Evolutionary conservation across 1,140 invertebrate genomes (phyloP), one percentile per base, ranked within the genome.

Genomic region (Drosophila kohkoa): DNA sequence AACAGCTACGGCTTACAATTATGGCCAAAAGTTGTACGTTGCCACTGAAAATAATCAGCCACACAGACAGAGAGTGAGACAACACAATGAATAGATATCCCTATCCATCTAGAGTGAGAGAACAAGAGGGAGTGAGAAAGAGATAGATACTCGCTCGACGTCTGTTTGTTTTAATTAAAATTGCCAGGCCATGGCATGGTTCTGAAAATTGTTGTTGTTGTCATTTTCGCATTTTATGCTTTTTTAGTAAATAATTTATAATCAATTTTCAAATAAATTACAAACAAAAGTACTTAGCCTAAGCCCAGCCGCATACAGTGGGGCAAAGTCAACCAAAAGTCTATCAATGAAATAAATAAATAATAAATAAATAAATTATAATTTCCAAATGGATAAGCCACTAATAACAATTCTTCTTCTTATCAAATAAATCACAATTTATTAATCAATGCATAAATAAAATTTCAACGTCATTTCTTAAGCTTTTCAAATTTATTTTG

Each of bases 111-210:
- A 57, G 15, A 62, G n/a, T 7, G 5, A 48, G 25, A 20, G 0
- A 41, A n/a, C n/a, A n/a, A 76, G 16, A 32, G 51, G n/a, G 3
- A 20, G 32, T 10, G 1, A 20, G 11, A 35, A 5, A 32, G 30
- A 54, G 52, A 35, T 28, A 16, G 52, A 10, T 0, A 38, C 16
- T 55, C 7, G 38, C 45, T 41, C 35, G 32, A 55, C 25, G 77
- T 87, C 64, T 87, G 79, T 82, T 87, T 82, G 54, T 88, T 87
- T 87, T 88, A 88, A 87, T 87, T 87, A 88, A 88, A 88, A 88
- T 77, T 79, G 38, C 71, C 76, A 51, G 67, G 20, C 41, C 60
- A 66, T 76, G 69, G 55, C 63, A 60, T 25, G 4, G 25, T 52
- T 38, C 45, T 48, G 20, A 25, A 25, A 25, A 25, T 25, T 55